Percentiles rank a stretch among this genome's conserved stretches.
These are phyloP conservation scores for Anhinga rufa DNA, from an alignment of 2,113 vertebrate species.

Conservation along the genomic window DNA sequence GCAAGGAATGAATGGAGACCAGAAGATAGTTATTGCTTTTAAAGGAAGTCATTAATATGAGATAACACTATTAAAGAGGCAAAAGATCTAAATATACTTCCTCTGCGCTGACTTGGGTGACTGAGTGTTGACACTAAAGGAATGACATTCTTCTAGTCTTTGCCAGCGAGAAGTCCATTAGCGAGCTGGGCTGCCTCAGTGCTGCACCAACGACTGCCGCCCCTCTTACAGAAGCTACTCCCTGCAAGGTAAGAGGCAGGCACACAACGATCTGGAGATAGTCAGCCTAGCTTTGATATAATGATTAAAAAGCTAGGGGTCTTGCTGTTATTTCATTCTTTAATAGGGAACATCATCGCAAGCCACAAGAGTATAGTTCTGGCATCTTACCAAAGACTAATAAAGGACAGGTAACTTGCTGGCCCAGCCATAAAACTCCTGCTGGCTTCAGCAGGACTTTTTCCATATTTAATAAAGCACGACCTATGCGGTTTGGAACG, in stretches of 20 bases:
- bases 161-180: background rate
- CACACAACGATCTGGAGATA: background rate
- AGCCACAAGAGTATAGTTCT: background rate
- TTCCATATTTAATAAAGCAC: background rate
- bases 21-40: background rate
- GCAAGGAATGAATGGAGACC: background rate
- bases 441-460: background rate
- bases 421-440: background rate
- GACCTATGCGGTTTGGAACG: rapidly evolving
- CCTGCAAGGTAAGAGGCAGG: background rate
- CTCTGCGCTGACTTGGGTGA: background rate
- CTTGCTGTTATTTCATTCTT: background rate
- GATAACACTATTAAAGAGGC: background rate
- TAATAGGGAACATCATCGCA: background rate
- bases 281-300: background rate
- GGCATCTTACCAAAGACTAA: background rate
- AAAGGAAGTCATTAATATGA: background rate
- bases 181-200: background rate
- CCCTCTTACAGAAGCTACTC: background rate
- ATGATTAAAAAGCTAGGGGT: background rate
- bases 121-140: background rate
- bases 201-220: background rate
- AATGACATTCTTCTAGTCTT: background rate
- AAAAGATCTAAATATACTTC: background rate
- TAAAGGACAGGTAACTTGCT: background rate